phyloP scores from a whole-genome alignment of 2,113 vertebrate species.

The Alexandromys fortis region DNA sequence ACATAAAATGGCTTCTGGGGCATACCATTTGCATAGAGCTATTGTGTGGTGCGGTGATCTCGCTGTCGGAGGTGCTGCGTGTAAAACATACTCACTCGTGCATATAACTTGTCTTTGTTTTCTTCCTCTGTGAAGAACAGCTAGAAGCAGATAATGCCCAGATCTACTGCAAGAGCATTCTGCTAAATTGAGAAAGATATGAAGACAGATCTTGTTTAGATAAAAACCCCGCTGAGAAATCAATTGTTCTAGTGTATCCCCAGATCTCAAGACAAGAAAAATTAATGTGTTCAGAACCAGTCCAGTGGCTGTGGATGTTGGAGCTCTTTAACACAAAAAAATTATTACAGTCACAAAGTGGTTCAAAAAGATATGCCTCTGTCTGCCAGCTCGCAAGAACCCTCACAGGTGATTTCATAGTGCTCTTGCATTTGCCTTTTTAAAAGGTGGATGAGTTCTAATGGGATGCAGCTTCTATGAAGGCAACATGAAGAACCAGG shows the following conservation, averaged over 20 bases:
- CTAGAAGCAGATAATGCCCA: conserved; percentile 53
- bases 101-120: not conserved
- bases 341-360: conserved; percentile 36
- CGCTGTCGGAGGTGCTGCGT: fast-evolving
- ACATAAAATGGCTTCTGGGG: conserved; percentile 30
- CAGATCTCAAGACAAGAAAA: conserved; percentile 71
- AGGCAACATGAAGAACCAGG: not conserved
- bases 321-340: conserved; percentile 73
- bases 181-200: conserved; percentile 71
- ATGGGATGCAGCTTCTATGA: conserved; percentile 23
- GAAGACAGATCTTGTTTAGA: conserved; percentile 81
- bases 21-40: not conserved
- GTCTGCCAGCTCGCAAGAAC: conserved; percentile 48
- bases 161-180: not conserved
- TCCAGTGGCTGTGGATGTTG: conserved; percentile 20
- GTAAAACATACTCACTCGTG: not conserved
- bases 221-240: conserved; percentile 76
- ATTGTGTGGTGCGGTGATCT: not conserved
- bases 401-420: not conserved
- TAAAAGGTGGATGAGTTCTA: not conserved
- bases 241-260: conserved; percentile 63
- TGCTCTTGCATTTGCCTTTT: not conserved
- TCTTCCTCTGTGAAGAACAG: conserved; percentile 48
- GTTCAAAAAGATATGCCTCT: not conserved
- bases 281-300: conserved; percentile 67